phyloP scores from a whole-genome alignment of 1,140 invertebrate genomes.

The Drosophila takahashii region DNA sequence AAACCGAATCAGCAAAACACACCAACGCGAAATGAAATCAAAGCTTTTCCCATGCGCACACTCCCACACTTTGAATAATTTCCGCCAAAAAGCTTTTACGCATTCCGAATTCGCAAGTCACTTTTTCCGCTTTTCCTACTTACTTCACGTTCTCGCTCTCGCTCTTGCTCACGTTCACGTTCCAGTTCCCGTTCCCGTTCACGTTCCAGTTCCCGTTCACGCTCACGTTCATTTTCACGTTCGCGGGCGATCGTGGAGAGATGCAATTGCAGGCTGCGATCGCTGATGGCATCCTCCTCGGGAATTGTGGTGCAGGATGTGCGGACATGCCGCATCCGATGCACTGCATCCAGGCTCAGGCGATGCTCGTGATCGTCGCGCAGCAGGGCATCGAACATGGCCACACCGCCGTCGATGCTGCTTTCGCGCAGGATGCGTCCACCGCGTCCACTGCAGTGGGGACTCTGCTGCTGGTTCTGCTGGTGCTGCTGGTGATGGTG shows the following conservation, averaged over 20 bases:
- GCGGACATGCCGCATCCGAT: conserved; percentile 76
- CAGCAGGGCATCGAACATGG: conserved; percentile 62
- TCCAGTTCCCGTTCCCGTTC: conserved; percentile 11
- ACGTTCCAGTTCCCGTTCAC: conserved; percentile 1
- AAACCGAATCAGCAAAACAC: conserved; percentile 10
- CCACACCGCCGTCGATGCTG: conserved; percentile 75
- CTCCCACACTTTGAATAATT: conserved; percentile 33
- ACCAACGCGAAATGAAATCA: conserved; percentile 11
- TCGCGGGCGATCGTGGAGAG: conserved; percentile 21
- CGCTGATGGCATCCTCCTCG: conserved; percentile 80
- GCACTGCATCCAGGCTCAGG: conserved; percentile 69
- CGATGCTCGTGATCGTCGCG: conserved; percentile 77
- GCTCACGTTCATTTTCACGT: conserved; percentile 2
- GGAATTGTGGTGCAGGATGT: conserved; percentile 81
- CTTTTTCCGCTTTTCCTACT: conserved; percentile 5
- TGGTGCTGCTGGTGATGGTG: conserved; percentile 42
- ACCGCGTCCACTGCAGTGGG: conserved; percentile 62
- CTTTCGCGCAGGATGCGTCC: conserved; percentile 70
- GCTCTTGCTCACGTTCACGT: conserved; percentile 1
- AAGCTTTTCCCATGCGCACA: conserved; percentile 52
- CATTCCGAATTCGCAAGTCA: not conserved
- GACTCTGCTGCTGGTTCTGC: conserved; percentile 36
- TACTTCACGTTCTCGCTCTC: conserved; percentile 7
- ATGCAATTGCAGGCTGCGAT: conserved; percentile 27
- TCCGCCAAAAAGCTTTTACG: conserved; percentile 40